A percentile compares a stretch with the other conserved stretches of the same genome.
Conservation (phyloP, 1,140 invertebrate genomes). For the Lepeophtheirus salmonis region DNA sequence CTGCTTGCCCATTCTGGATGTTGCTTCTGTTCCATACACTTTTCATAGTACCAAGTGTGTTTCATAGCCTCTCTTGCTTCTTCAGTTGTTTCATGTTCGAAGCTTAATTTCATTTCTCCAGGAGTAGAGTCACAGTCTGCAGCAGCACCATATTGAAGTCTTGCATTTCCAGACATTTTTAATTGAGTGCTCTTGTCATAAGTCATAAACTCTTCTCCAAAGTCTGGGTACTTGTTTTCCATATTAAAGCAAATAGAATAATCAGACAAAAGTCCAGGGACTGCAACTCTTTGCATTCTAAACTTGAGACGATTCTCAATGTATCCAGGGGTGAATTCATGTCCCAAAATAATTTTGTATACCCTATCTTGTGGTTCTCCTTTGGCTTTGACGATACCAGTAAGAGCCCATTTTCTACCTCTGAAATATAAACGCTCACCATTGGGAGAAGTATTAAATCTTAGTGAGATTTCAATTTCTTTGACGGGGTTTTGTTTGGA, state of each 20-base stretch:
- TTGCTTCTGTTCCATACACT: constrained; percentile 14
- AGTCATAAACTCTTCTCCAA: constrained; percentile 8
- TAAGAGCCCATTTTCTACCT: constrained; percentile 5
- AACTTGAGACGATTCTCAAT: constrained; percentile 9
- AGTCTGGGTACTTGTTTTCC: constrained; percentile 14
- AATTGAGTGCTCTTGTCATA: background rate
- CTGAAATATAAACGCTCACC: constrained; percentile 11
- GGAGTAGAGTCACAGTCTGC: background rate
- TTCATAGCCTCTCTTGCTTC: constrained; percentile 5
- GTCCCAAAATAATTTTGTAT: background rate
- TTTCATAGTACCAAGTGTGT: constrained; percentile 9
- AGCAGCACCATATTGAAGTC: constrained; percentile 12
- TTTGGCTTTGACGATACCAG: constrained; percentile 7
- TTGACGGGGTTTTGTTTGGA: constrained; percentile 10
- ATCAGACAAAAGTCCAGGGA: background rate
- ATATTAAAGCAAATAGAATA: constrained; percentile 12
- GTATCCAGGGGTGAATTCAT: constrained; percentile 13
- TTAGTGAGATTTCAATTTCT: constrained; percentile 9
- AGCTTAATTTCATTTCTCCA: constrained; percentile 3
- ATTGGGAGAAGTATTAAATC: background rate
- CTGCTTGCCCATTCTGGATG: background rate
- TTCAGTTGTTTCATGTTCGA: constrained; percentile 15
- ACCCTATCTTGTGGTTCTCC: constrained; percentile 1
- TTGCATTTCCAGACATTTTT: background rate
- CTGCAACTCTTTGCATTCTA: constrained; percentile 6